phyloP scores from a whole-genome alignment of 2,888 invertebrate species.

The Thysanoteuthis rhombus region DNA sequence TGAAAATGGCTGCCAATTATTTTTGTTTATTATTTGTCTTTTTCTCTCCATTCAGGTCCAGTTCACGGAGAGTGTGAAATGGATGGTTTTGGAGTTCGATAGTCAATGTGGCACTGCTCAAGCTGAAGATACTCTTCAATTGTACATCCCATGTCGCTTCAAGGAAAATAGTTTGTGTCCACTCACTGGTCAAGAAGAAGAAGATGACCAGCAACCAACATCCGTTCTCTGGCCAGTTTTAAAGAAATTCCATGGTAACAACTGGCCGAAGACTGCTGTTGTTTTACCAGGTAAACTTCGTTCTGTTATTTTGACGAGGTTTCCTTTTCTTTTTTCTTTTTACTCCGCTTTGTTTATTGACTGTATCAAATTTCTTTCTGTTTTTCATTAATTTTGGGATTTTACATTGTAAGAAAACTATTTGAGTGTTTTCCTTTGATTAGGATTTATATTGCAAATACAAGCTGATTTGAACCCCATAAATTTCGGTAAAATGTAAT shows the following conservation, averaged over 20 bases:
- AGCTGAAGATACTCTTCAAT: conserved; percentile 83
- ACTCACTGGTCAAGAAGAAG: conserved; percentile 14
- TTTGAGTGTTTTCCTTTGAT: too few species aligned
- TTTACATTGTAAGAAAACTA: too few species aligned
- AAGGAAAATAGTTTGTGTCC: conserved; percentile 1
- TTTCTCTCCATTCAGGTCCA: conserved; percentile 72
- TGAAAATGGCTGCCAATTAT: background rate
- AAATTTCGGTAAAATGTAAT: too few species aligned
- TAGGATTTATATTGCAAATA: too few species aligned
- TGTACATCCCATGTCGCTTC: conserved; percentile 67
- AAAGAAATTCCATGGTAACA: conserved; percentile 70
- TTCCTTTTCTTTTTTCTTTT: background rate
- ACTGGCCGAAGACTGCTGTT: conserved; percentile 85
- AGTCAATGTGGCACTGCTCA: conserved; percentile 90
- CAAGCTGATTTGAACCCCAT: too few species aligned
- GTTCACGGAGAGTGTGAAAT: conserved; percentile 88
- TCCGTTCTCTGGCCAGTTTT: conserved; percentile 67
- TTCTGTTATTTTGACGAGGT: background rate
- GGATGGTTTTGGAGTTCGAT: conserved; percentile 94
- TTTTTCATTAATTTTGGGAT: too few species aligned
- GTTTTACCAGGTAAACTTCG: conserved; percentile 77
- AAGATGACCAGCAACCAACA: conserved; percentile 46
- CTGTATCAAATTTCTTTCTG: too few species aligned
- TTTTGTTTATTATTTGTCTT: background rate
- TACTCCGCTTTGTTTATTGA: background rate